Evolutionary conservation across 2,113 vertebrate genomes (phyloP).

Genomic region (Hyla sarda): DNA sequence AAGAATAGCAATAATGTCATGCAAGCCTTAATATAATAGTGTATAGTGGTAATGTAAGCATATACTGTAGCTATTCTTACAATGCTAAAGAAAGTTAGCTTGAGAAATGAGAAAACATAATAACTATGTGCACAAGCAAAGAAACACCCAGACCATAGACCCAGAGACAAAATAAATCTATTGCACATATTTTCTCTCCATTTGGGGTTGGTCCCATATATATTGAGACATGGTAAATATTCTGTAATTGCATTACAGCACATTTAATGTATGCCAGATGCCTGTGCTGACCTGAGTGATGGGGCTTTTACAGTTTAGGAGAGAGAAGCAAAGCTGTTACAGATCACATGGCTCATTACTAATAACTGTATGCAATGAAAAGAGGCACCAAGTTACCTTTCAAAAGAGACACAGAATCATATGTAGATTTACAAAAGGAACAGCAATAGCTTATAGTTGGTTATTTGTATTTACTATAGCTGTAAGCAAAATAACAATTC

Average conservation of each 20-base stretch:
- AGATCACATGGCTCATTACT: constrained; percentile 19
- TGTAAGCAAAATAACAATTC: neutral
- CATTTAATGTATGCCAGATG: constrained; percentile 36
- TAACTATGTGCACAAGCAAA: neutral
- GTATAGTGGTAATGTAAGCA: no score
- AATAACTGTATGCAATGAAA: constrained; percentile 2
- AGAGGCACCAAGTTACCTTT: neutral
- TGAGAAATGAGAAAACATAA: neutral
- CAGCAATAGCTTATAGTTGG: neutral
- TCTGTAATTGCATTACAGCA: neutral
- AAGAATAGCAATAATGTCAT: neutral
- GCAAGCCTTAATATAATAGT: no score
- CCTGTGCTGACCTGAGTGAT: neutral
- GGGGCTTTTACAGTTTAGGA: neutral
- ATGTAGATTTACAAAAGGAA: neutral
- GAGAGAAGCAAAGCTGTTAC: neutral
- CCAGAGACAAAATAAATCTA: neutral
- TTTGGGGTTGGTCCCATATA: neutral
- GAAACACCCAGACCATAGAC: neutral
- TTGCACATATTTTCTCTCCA: neutral
- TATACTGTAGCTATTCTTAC: no score
- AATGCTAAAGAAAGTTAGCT: neutral
- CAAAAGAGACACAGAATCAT: neutral
- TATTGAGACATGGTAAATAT: neutral
- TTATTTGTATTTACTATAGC: neutral